A percentile compares a stretch with the other conserved stretches of the same genome.
Evolutionary conservation across 2,113 vertebrate species (phyloP).

Genomic region (Catharus bicknelli): DNA sequence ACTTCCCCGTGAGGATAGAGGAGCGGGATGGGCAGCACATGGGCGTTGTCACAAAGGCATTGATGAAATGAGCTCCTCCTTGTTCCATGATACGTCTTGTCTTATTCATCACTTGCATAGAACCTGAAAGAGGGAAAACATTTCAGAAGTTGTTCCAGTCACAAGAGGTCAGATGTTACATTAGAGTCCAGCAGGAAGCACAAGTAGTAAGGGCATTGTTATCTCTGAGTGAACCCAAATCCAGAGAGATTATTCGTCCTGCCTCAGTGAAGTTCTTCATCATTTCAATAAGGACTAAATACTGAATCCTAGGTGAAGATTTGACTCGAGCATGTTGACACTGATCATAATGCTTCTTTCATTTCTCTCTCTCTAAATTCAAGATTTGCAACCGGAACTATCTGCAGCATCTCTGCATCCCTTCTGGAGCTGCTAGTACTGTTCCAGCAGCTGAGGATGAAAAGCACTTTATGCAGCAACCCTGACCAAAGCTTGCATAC

Average conservation of each 20-base stretch:
- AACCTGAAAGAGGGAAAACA: constrained; percentile 76
- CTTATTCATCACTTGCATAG: constrained; percentile 99
- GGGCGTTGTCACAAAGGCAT: constrained; percentile 95
- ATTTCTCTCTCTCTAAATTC: not conserved
- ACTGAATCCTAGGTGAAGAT: not conserved
- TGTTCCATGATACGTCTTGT: constrained; percentile 92
- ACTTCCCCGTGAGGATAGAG: constrained; percentile 95
- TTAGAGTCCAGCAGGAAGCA: not conserved
- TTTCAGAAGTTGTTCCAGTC: not conserved
- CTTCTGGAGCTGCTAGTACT: not conserved
- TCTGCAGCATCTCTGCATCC: not conserved
- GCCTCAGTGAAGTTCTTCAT: not conserved
- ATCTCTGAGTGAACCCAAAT: not conserved
- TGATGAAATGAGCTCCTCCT: constrained; percentile 92
- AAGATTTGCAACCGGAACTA: not conserved
- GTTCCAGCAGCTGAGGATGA: not conserved
- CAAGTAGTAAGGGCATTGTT: not conserved
- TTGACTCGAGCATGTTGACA: not conserved
- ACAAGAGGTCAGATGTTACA: not conserved
- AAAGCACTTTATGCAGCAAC: not conserved
- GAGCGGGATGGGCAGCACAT: constrained; percentile 98
- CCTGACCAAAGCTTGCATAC: not conserved
- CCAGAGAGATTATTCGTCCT: not conserved
- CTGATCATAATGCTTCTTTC: not conserved
- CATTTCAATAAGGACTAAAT: not conserved